These are phyloP conservation scores for Rotaria magnacalcarata DNA, from an alignment of 2,888 invertebrate species.

Conservation along the genomic window DNA sequence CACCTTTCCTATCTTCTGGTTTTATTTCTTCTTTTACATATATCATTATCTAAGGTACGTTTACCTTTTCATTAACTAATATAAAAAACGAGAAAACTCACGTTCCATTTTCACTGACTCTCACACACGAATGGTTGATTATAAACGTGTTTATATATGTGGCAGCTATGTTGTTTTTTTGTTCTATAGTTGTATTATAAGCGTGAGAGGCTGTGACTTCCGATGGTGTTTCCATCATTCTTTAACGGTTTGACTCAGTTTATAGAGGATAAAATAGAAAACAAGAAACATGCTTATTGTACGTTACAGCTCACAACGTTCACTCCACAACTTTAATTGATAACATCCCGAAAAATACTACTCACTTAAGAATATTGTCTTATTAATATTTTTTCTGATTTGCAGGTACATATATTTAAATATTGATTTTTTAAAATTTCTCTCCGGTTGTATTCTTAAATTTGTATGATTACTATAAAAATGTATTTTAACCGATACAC, in stretches of 20 bases:
- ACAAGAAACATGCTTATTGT: too few species aligned
- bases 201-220: not conserved
- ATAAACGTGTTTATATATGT: not conserved
- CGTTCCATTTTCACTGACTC: not conserved
- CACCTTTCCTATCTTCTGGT: not conserved
- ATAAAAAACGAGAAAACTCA: not conserved
- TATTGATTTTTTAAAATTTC: too few species aligned
- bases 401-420: too few species aligned
- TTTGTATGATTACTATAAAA: too few species aligned
- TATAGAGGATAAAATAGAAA: not conserved
- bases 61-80: not conserved
- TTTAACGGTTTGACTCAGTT: not conserved
- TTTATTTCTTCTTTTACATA: not conserved
- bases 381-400: too few species aligned
- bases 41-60: not conserved
- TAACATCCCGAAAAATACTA: not conserved
- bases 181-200: not conserved
- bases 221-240: not conserved
- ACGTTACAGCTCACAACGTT: not conserved
- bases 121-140: not conserved
- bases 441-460: too few species aligned
- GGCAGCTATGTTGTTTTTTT: not conserved
- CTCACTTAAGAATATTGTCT: too few species aligned
- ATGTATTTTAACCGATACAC: too few species aligned
- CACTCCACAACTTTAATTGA: not conserved